phyloP scores from a whole-genome alignment of 2,888 invertebrate genomes.

The Plebejus argus region DNA sequence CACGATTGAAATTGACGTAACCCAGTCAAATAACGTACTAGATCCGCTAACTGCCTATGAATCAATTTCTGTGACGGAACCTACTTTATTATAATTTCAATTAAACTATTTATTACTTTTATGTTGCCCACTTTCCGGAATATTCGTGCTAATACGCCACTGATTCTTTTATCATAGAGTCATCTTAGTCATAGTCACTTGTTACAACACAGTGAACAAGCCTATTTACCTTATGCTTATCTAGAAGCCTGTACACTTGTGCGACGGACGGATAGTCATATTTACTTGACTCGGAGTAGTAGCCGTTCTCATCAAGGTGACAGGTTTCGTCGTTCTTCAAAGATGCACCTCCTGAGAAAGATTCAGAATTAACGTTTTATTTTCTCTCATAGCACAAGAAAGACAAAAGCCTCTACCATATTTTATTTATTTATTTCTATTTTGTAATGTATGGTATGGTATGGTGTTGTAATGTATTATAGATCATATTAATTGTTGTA shows the following conservation, averaged over 20 bases:
- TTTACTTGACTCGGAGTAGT: slow-evolving; percentile 82
- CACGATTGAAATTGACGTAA: background rate
- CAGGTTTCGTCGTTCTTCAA: slow-evolving; percentile 85
- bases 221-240: slow-evolving; percentile 82
- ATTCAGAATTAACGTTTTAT: too few relatives aligned
- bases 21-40: too few relatives aligned
- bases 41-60: too few relatives aligned
- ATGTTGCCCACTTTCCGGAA: background rate
- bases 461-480: too few relatives aligned
- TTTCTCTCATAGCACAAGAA: too few relatives aligned
- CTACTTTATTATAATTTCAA: background rate
- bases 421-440: too few relatives aligned
- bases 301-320: slow-evolving; percentile 83
- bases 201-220: slow-evolving; percentile 37
- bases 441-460: too few relatives aligned
- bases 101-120: too few relatives aligned
- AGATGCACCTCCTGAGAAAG: slow-evolving; percentile 82
- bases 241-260: slow-evolving; percentile 85
- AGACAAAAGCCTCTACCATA: too few relatives aligned
- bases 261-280: slow-evolving; percentile 94
- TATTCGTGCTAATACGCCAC: background rate
- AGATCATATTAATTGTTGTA: too few relatives aligned
- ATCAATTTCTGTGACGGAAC: too few relatives aligned
- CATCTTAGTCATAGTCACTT: background rate
- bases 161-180: background rate